These are phyloP conservation scores for Drosophila mettleri DNA, from an alignment of 2,888 invertebrate species.

Conservation along the genomic window DNA sequence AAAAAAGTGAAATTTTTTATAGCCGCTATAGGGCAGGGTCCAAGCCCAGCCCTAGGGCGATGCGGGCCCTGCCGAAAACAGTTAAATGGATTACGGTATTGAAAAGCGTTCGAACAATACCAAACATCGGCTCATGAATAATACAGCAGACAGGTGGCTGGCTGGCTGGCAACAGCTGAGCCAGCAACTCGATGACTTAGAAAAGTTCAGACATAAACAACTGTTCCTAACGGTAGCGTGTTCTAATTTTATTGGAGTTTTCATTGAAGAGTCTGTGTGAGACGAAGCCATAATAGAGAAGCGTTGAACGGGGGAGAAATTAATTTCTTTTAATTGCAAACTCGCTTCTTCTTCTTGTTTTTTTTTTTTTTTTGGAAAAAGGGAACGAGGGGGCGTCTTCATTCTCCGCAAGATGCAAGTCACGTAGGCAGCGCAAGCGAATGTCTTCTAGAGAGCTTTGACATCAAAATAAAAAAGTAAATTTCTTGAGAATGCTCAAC, in stretches of 20 bases:
- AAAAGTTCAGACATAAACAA: conserved; percentile 14
- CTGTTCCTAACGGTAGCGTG: conserved; percentile 65
- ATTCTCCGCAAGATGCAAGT: conserved; percentile 20
- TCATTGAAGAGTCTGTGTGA: conserved; percentile 4
- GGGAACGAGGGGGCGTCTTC: background rate
- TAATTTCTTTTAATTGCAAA: conserved; percentile 41
- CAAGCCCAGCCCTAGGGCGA: conserved; percentile 6
- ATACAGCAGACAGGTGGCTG: conserved; percentile 36
- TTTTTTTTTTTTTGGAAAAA: conserved; percentile 5
- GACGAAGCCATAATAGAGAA: background rate
- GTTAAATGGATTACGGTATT: conserved; percentile 73
- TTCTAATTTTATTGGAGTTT: conserved; percentile 49
- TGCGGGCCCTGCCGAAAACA: conserved; percentile 52
- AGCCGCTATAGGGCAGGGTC: conserved; percentile 25
- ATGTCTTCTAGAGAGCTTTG: conserved; percentile 1
- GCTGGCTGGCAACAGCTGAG: conserved; percentile 32
- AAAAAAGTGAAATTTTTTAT: conserved; percentile 62
- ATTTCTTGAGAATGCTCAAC: background rate
- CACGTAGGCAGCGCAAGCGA: conserved; percentile 34
- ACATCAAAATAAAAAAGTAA: conserved; percentile 1
- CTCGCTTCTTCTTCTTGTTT: too few relatives aligned
- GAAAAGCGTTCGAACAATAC: conserved; percentile 34
- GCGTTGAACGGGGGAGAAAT: background rate
- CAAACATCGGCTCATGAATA: conserved; percentile 55
- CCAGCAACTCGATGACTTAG: background rate